Evolutionary conservation across 2,797 vertebrate species (phyloP).

Genomic region (Sciurus vulgaris): DNA sequence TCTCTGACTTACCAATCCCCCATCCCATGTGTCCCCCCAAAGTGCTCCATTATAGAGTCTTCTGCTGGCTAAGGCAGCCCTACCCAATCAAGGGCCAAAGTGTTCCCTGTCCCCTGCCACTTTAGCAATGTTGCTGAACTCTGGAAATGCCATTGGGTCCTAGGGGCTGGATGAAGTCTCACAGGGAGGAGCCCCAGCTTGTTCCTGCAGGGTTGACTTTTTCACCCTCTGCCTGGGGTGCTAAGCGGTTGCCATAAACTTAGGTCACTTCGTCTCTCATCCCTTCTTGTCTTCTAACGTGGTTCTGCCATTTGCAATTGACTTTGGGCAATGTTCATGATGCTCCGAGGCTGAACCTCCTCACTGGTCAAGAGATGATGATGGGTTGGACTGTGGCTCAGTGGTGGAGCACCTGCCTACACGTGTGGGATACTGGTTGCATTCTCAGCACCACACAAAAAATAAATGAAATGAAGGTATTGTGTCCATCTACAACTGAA

Average conservation of each 20-base stretch:
- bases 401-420: no score
- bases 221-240: fast-evolving
- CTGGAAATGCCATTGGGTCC: background rate
- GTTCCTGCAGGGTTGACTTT: fast-evolving
- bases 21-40: background rate
- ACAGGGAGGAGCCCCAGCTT: background rate
- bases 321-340: background rate
- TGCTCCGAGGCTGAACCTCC: background rate
- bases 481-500: no score
- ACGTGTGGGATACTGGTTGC: no score
- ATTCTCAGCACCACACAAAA: no score
- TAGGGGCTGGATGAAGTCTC: background rate
- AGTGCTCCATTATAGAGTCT: background rate
- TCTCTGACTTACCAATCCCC: background rate
- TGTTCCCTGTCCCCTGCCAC: no score
- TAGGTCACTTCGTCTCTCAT: background rate
- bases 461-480: no score
- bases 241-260: background rate
- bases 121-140: background rate
- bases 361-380: background rate
- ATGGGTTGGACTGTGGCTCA: no score
- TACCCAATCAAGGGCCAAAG: fast-evolving
- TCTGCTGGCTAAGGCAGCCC: background rate
- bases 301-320: background rate
- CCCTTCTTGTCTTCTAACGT: background rate